Evolutionary conservation across 1,140 invertebrate genomes (phyloP).

Genomic region (Drosophila gunungcola): DNA sequence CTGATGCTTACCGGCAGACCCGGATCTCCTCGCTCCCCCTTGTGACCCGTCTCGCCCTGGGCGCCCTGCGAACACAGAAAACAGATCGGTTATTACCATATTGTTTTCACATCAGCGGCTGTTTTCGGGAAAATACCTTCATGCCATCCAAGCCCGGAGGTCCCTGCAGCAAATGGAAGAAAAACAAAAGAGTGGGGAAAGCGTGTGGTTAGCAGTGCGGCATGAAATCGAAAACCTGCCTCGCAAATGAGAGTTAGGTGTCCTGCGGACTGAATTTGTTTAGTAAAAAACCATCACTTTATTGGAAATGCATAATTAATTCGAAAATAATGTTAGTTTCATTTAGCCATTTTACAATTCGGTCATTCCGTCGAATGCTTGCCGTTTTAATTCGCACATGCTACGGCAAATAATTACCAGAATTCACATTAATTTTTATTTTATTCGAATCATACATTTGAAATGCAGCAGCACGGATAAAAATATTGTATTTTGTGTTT

Average conservation of each 20-base stretch:
- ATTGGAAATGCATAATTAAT: slow-evolving; percentile 83
- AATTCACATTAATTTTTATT: slow-evolving; percentile 32
- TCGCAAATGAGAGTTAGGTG: slow-evolving; percentile 11
- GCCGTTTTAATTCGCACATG: slow-evolving; percentile 33
- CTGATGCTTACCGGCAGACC: slow-evolving; percentile 91
- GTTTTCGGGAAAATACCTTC: slow-evolving; percentile 87
- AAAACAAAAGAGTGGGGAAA: slow-evolving; percentile 35
- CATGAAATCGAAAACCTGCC: slow-evolving; percentile 10
- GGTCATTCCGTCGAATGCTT: slow-evolving; percentile 36
- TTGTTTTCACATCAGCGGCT: slow-evolving; percentile 6
- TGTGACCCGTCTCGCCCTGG: slow-evolving; percentile 94
- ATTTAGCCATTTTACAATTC: slow-evolving; percentile 72
- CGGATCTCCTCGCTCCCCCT: slow-evolving; percentile 95
- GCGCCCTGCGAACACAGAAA: slow-evolving; percentile 88
- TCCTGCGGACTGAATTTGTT: slow-evolving; percentile 35
- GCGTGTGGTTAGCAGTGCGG: slow-evolving; percentile 48
- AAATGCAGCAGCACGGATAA: slow-evolving; percentile 56
- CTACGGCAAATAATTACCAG: slow-evolving; percentile 43
- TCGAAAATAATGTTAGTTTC: slow-evolving; percentile 77
- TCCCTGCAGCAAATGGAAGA: slow-evolving; percentile 86
- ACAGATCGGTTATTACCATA: slow-evolving; percentile 28
- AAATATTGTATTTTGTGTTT: slow-evolving; percentile 45
- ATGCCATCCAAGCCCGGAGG: slow-evolving; percentile 90
- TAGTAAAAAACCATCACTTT: slow-evolving; percentile 83
- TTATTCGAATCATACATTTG: slow-evolving; percentile 50